Evolutionary conservation across 2,113 vertebrate species (phyloP).

Genomic region (Isichthys henryi): DNA sequence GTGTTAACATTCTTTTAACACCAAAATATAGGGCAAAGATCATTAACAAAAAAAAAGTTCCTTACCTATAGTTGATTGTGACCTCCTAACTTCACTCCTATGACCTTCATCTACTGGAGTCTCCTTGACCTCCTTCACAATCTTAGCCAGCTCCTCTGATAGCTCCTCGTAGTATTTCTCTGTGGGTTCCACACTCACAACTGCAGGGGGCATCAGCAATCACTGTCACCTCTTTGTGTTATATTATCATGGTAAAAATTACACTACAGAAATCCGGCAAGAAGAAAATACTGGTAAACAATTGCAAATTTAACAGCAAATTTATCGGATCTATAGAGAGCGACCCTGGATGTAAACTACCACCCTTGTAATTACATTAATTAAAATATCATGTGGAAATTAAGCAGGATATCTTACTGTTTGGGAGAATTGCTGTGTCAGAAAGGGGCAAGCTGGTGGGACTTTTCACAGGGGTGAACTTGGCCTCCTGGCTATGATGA

Average conservation of each 20-base stretch:
- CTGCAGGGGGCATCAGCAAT: background rate
- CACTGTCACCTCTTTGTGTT: background rate
- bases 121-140: constrained; percentile 58
- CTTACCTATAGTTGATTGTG: background rate
- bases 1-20: background rate
- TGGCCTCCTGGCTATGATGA: constrained; percentile 20
- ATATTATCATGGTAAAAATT: background rate
- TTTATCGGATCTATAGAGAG: background rate
- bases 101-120: constrained; percentile 45
- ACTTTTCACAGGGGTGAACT: constrained; percentile 25
- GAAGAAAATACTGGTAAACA: background rate
- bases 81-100: background rate
- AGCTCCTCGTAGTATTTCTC: constrained; percentile 60
- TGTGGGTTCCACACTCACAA: constrained; percentile 42
- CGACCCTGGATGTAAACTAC: background rate
- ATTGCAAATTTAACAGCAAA: background rate
- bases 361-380: background rate
- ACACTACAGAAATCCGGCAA: background rate
- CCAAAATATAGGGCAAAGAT: background rate
- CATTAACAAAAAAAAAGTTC: background rate
- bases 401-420: background rate
- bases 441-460: background rate
- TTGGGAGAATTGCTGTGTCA: background rate
- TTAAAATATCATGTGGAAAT: background rate
- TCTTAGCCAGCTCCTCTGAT: constrained; percentile 60